Percentiles rank a stretch among this genome's conserved stretches.
Conservation (phyloP, 1,140 invertebrate genomes). For the Hylaeus anthracinus region DNA sequence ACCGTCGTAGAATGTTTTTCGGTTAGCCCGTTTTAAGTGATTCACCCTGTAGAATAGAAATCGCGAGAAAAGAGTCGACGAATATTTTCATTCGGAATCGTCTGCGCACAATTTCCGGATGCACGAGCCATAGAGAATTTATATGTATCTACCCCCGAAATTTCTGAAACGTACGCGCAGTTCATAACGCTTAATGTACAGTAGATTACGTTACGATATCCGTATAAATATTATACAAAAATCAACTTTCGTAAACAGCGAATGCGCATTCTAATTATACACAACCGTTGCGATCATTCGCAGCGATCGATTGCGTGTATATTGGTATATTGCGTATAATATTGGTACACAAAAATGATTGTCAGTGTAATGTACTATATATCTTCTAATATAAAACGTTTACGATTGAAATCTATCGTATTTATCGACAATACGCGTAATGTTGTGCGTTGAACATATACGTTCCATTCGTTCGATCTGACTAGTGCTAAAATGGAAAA, state of each 20-base stretch:
- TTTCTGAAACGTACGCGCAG: neutral
- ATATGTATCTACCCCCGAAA: neutral
- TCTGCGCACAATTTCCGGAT: neutral
- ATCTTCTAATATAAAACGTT: conserved; percentile 39
- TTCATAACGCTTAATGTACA: conserved; percentile 16
- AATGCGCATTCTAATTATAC: neutral
- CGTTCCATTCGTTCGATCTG: no score
- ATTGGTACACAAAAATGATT: conserved; percentile 29
- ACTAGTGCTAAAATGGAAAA: no score
- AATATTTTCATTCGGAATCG: no score
- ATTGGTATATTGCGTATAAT: neutral
- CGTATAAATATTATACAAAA: neutral
- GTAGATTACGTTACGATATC: neutral
- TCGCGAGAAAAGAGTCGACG: neutral
- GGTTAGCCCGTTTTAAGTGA: neutral
- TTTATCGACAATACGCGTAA: no score
- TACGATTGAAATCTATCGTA: conserved; percentile 1
- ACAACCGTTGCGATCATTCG: neutral
- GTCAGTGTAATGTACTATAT: conserved; percentile 20
- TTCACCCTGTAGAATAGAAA: neutral
- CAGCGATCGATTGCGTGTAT: no score
- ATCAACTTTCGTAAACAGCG: neutral
- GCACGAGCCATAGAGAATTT: neutral
- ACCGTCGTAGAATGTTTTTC: neutral
- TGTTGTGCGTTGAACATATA: no score